Base-by-base conservation (phyloP, 2,888 invertebrate species). In the Choristoneura rosaceana region DNA sequence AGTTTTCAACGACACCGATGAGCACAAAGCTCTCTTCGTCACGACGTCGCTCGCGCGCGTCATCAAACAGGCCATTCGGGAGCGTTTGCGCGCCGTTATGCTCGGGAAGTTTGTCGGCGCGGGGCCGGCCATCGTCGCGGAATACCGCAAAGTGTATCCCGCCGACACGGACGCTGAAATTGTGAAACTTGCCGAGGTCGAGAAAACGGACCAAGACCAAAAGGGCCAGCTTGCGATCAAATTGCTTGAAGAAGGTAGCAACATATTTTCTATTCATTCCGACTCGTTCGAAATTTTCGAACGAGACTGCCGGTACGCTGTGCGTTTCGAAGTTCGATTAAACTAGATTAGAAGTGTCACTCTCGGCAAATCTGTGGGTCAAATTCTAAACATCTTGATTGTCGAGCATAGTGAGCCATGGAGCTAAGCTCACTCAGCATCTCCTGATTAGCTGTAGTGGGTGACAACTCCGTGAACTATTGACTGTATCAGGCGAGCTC, bases 61-160 rank as follows among this genome's bases (percentile, higher is more conserved):
- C n/a, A 79, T 92, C 75, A 93, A 92, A 78, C 81, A 87, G 69
- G 79, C 76, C 8, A 79, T 92, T 33, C 88, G 93, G 60, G 87
- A 88, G 52, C 90, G 92, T 71, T 80, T 93, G 38, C 79, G 84
- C 62, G 73, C 70, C 25, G 82, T 84, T 10, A 89, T 92, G 88
- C 74, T 89, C 70, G 86, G 84, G 74, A 85, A 88, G 74, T 58
- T 76, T 5, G 87, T 92, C 50, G 86, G 85, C 64, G 63, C 76
- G 47, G 68, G 78, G 33, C 38, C 45, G 2, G 79, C 83, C 2
- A 84, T 91, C 63, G 76, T 87, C 38, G 76, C 74, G 10, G 73
- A 75, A 25, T 92, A 93, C 78, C 87, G 90, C 69, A 68, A 81
- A 67, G 76, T 78, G 71, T 88, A 81, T 78, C 84, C 87, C 3